A percentile compares a stretch with the other conserved stretches of the same genome.
phyloP scores from a whole-genome alignment of 2,888 invertebrate species.

The Helicoverpa assulta region DNA sequence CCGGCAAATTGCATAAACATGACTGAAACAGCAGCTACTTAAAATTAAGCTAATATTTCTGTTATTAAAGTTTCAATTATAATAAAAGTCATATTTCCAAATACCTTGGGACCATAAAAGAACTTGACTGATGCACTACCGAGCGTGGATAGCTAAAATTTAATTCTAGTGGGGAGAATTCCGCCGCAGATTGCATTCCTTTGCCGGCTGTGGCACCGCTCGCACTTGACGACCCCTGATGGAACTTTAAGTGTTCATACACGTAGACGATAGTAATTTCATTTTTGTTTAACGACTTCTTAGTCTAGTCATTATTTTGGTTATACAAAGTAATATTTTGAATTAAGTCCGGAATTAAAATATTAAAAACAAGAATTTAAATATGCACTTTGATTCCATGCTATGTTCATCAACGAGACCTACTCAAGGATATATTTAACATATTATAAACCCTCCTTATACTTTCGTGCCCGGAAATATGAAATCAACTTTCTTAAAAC shows the following conservation, averaged over 20 bases:
- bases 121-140: constrained; percentile 64
- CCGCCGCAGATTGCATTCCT: constrained; percentile 88
- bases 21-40: background rate
- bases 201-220: constrained; percentile 68
- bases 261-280: constrained; percentile 36
- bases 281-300: constrained; percentile 21
- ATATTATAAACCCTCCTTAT: no score
- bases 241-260: constrained; percentile 68
- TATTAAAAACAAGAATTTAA: no score
- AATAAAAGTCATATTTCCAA: constrained; percentile 54
- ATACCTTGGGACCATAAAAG: constrained; percentile 31
- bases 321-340: no score
- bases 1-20: background rate
- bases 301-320: background rate
- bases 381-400: no score
- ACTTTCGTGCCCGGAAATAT: no score
- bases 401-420: no score
- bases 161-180: constrained; percentile 83
- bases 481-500: no score
- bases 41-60: background rate
- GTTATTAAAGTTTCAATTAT: constrained; percentile 44
- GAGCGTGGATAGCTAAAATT: constrained; percentile 76
- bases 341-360: no score
- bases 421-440: no score
- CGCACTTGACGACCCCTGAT: constrained; percentile 71